phyloP scores from a whole-genome alignment of 2,888 invertebrate genomes.

The Plagodis pulveraria region DNA sequence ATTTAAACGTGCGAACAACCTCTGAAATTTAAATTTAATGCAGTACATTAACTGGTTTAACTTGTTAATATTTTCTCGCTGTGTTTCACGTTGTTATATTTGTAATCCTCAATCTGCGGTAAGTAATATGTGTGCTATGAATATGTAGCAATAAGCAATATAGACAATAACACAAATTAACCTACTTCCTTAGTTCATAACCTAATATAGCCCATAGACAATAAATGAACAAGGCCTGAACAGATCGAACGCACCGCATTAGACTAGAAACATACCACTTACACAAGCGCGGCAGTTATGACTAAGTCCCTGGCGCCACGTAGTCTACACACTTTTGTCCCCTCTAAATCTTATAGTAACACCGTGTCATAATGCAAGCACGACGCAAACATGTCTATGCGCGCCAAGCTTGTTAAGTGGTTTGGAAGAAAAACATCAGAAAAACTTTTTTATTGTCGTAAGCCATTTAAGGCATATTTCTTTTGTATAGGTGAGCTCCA shows the following conservation, averaged over 20 bases:
- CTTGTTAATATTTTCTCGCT: too few relatives aligned
- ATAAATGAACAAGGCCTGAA: conserved; percentile 19
- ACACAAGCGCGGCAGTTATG: conserved; percentile 57
- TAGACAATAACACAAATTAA: conserved; percentile 15
- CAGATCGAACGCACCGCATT: conserved; percentile 31
- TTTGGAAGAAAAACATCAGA: conserved; percentile 85
- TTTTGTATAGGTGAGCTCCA: conserved; percentile 59
- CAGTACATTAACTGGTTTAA: too few relatives aligned
- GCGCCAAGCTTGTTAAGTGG: conserved; percentile 85
- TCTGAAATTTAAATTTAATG: too few relatives aligned
- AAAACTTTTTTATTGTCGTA: conserved; percentile 82
- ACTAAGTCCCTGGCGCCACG: conserved; percentile 74
- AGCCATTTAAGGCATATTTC: conserved; percentile 76
- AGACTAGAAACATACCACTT: conserved; percentile 47
- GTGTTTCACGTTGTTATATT: too few relatives aligned
- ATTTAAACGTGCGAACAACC: too few relatives aligned
- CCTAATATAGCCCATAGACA: conserved; percentile 20
- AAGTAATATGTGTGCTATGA: too few relatives aligned
- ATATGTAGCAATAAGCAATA: conserved; percentile 1
- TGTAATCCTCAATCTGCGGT: too few relatives aligned
- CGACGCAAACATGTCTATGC: conserved; percentile 83
- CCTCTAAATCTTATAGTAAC: conserved; percentile 83
- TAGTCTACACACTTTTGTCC: conserved; percentile 79
- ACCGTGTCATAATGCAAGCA: conserved; percentile 84
- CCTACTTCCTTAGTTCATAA: conserved; percentile 14